Percentiles rank a stretch among this genome's conserved stretches.
phyloP scores from a whole-genome alignment of 2,888 invertebrate genomes.

The Parapristionchus giblindavisi region DNA sequence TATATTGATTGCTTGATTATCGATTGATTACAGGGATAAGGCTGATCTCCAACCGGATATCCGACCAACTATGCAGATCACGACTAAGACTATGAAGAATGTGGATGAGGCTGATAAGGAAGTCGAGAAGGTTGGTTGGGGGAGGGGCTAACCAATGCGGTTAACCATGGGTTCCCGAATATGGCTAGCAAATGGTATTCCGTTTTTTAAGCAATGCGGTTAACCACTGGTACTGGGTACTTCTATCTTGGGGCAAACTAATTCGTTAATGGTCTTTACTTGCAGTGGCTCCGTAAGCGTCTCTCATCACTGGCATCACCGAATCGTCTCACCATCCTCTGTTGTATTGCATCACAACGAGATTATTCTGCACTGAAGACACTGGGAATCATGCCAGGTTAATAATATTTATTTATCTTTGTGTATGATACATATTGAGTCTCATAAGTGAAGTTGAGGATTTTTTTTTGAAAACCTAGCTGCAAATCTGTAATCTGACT shows the following conservation, averaged over 20 bases:
- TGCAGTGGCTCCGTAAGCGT: constrained; percentile 32
- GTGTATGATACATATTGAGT: too few relatives aligned
- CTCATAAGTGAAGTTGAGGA: too few relatives aligned
- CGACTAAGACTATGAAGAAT: constrained; percentile 12
- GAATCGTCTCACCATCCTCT: constrained; percentile 20
- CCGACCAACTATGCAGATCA: constrained; percentile 1
- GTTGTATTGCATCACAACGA: constrained; percentile 21
- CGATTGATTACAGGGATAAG: constrained; percentile 14
- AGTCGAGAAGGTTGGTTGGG: constrained; percentile 34
- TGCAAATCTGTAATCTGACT: too few relatives aligned
- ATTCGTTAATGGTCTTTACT: neutral
- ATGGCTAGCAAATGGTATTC: too few relatives aligned
- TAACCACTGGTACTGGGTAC: too few relatives aligned
- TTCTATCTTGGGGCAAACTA: too few relatives aligned
- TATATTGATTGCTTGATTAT: neutral
- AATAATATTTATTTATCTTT: too few relatives aligned
- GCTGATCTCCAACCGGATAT: constrained; percentile 20
- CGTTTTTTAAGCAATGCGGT: too few relatives aligned
- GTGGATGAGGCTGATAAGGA: constrained; percentile 33
- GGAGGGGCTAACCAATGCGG: neutral
- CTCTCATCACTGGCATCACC: constrained; percentile 12
- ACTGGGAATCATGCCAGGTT: constrained; percentile 13
- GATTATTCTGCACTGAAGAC: neutral
- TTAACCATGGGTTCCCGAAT: neutral
- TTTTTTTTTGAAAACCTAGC: too few relatives aligned